Conservation (phyloP, 2,797 vertebrate genomes). For the Toxotes lorentzi region DNA sequence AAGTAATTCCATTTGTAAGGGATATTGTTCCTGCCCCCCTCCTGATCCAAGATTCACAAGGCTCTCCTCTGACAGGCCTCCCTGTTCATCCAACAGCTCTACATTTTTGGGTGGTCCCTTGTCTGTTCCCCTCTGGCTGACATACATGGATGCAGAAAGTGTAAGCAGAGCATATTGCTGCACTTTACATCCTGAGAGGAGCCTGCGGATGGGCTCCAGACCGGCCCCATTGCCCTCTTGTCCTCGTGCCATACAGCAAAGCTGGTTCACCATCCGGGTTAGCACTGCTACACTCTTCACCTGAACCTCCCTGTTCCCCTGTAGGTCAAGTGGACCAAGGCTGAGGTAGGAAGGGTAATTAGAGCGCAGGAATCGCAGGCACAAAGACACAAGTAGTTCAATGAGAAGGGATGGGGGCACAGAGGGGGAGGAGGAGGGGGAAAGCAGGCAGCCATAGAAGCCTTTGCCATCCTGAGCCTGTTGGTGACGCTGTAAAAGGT, state of each 20-base stretch:
- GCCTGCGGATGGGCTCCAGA: slow-evolving; percentile 82
- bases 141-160: slow-evolving; percentile 93
- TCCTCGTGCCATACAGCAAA: slow-evolving; percentile 80
- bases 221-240: slow-evolving; percentile 53
- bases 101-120: slow-evolving; percentile 62
- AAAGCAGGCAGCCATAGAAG: slow-evolving; percentile 91
- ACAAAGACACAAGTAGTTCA: slow-evolving; percentile 93
- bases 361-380: slow-evolving; percentile 93
- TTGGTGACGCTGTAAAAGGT: slow-evolving; percentile 94
- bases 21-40: slow-evolving; percentile 91
- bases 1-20: slow-evolving; percentile 94
- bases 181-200: slow-evolving; percentile 90
- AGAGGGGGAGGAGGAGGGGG: slow-evolving; percentile 79
- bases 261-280: slow-evolving; percentile 88
- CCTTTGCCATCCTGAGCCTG: slow-evolving; percentile 91
- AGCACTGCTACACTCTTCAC: slow-evolving; percentile 97
- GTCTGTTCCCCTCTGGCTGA: slow-evolving; percentile 86
- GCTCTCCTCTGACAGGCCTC: slow-evolving; percentile 88
- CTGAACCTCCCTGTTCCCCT: slow-evolving; percentile 95
- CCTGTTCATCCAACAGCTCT: slow-evolving; percentile 73
- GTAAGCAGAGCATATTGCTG: slow-evolving; percentile 94
- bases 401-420: slow-evolving; percentile 87
- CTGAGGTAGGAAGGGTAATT: slow-evolving; percentile 92
- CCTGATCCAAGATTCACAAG: slow-evolving; percentile 89
- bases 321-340: slow-evolving; percentile 88